A percentile compares a stretch with the other conserved stretches of the same genome.
phyloP scores from a whole-genome alignment of 2,113 vertebrate species.

The Aleadryas rufinucha region DNA sequence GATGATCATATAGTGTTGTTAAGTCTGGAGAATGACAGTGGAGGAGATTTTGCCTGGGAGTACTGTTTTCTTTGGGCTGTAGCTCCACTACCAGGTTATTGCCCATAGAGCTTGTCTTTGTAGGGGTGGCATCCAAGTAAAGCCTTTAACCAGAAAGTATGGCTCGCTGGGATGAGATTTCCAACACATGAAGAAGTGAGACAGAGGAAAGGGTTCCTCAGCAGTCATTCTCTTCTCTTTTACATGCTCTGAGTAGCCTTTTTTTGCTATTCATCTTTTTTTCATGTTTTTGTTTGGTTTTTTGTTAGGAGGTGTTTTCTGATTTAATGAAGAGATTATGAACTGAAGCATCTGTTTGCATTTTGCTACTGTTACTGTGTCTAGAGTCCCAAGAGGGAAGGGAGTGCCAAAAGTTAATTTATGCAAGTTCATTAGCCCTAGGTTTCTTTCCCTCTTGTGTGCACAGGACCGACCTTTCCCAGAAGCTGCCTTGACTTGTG shows the following conservation, averaged over 20 bases:
- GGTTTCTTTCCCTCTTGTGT: not conserved
- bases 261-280: not conserved
- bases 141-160: not conserved
- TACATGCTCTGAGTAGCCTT: accelerated
- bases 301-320: not conserved
- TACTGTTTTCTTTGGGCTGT: not conserved
- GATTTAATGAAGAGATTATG: not conserved
- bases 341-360: not conserved
- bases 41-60: not conserved
- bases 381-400: not conserved
- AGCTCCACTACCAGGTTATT: not conserved
- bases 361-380: not conserved
- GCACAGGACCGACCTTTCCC: not conserved
- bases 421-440: not conserved
- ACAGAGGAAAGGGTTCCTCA: not conserved
- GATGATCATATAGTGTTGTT: not conserved
- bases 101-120: not conserved
- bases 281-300: not conserved
- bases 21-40: not conserved
- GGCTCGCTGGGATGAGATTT: not conserved
- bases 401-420: not conserved
- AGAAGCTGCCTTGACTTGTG: not conserved
- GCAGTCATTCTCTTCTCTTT: not conserved
- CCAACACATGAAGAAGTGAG: not conserved
- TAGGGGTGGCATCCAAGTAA: not conserved